phyloP scores from a whole-genome alignment of 2,113 vertebrate species.

The Scalopus aquaticus region DNA sequence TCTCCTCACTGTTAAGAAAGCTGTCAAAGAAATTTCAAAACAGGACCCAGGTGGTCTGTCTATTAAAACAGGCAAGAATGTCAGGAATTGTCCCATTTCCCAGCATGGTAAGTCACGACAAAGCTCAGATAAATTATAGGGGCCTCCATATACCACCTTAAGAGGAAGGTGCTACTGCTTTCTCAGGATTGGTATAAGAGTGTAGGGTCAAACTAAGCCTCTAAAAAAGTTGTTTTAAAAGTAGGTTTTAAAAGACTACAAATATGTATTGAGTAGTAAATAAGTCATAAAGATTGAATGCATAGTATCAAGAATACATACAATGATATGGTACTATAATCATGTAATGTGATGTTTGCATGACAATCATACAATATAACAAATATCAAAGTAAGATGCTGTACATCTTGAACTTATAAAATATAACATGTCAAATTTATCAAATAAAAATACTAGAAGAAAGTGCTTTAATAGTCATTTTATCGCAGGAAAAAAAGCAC shows the following conservation, averaged over 20 bases:
- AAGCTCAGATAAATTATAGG: background rate
- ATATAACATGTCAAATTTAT: background rate
- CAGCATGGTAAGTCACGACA: background rate
- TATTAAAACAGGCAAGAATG: background rate
- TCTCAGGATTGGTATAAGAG: background rate
- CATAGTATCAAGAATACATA: background rate
- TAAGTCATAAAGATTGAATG: background rate
- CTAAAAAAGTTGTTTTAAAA: background rate
- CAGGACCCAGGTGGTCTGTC: background rate
- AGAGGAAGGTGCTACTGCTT: background rate
- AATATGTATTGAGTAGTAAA: background rate
- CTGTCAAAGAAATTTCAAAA: conserved; percentile 43
- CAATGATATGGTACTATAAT: background rate
- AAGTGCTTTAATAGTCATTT: conserved; percentile 30
- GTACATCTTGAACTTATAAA: background rate
- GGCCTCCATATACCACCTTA: background rate
- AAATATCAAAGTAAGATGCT: background rate
- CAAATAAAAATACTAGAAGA: background rate
- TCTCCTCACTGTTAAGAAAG: conserved; percentile 32
- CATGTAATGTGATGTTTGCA: background rate
- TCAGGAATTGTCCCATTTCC: background rate
- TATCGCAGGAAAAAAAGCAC: background rate
- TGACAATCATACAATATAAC: background rate
- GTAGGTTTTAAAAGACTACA: background rate
- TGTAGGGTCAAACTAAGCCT: background rate